Conservation (phyloP, 2,113 vertebrate species). For the Nothoprocta pentlandii region DNA sequence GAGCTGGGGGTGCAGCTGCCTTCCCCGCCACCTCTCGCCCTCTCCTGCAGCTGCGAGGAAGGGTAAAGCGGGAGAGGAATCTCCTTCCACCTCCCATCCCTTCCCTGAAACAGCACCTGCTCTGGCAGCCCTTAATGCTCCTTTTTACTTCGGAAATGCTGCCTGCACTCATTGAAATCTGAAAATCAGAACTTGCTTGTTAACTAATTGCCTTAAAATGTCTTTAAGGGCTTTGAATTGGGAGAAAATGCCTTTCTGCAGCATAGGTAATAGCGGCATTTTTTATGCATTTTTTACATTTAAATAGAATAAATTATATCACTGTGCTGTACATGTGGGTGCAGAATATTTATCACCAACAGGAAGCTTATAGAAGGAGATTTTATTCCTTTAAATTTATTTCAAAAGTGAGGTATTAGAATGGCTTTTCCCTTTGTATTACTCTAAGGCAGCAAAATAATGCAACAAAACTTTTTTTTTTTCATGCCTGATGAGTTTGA, state of each 20-base stretch:
- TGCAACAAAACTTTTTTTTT: not conserved
- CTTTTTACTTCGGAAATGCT: not conserved
- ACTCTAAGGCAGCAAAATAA: slow-evolving; percentile 18
- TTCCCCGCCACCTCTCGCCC: not conserved
- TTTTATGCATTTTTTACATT: slow-evolving; percentile 13
- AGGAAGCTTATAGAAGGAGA: not conserved
- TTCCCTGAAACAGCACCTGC: not conserved
- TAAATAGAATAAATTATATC: slow-evolving; percentile 29
- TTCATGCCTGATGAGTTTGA: not conserved
- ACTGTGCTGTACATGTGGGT: not conserved
- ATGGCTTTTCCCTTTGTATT: not conserved
- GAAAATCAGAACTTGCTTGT: slow-evolving; percentile 45
- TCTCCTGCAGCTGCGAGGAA: not conserved
- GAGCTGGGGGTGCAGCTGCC: not conserved
- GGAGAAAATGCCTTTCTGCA: slow-evolving; percentile 27
- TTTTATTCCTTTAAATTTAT: not conserved
- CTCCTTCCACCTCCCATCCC: not conserved
- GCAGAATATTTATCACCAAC: not conserved
- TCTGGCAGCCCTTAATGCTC: not conserved
- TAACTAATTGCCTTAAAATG: not conserved
- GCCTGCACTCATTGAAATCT: not conserved
- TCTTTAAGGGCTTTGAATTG: not conserved
- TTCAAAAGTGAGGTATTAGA: not conserved
- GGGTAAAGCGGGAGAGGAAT: not conserved
- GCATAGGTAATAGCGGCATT: not conserved